Evolutionary conservation across 1,140 invertebrate genomes (phyloP), one percentile per base, ranked within the genome.

Genomic region (Cyphomyrmex costatus): DNA sequence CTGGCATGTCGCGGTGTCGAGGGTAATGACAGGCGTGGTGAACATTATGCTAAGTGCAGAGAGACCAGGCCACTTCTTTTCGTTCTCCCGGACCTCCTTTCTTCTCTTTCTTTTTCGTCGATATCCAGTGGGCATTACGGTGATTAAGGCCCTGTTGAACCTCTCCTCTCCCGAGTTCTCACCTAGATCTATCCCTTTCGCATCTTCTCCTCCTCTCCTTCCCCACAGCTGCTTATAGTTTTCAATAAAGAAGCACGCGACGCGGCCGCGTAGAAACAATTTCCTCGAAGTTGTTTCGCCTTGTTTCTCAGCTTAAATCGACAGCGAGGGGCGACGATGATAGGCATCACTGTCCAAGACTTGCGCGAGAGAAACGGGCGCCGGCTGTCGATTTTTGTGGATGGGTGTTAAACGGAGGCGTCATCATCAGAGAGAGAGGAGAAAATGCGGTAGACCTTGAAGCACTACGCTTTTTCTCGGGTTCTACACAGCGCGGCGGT

Each of bases 21-120:
- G 77, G 78, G 86, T 92, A 93, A 93, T 92, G 91, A 92, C 91
- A 93, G 91, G 36, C 88, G 83, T 86, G 86, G 77, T 89, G 87
- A 92, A 89, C 88, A 93, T 93, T 92, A 92, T 93, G 91, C 92
- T 92, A 93, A 92, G 86, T 88, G 91, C 86, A 56, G 83, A 86
- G 70, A 51, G 78, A 58, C 56, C 66, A 60, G 56, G 36, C 73
- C 88, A 33, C 60, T 36, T 65, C 78, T 88, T 88, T 86, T 89
- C 73, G 53, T 78, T 49, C 61, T 85, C 46, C 27, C 49, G 42
- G 46, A 68, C 5, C 36, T 53, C 68, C 42, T 42, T 65, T 56
- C 5, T 46, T 30, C 58, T 63, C 85, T 70, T 56, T 63, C 63
- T 73, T 76, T 56, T 12, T 68, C 24, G 49, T 16, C 66, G 51